Evolutionary conservation across 2,888 invertebrate species (phyloP).

Genomic region (Drosophila pseudotakahashii): DNA sequence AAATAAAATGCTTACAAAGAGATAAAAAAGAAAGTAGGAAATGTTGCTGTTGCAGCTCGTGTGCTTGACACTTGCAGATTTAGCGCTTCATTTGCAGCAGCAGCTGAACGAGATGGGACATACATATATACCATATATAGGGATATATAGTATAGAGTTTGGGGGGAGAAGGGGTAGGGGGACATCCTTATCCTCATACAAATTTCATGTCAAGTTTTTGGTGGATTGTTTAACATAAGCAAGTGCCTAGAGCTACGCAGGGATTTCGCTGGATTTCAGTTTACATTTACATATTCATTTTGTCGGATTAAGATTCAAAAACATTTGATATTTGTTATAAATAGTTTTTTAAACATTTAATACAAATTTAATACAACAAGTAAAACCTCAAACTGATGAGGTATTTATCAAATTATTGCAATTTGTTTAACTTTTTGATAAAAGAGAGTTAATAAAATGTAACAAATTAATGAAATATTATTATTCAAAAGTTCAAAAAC

Average conservation of each 20-base stretch:
- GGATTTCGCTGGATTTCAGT: constrained; percentile 28
- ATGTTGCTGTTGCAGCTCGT: constrained; percentile 45
- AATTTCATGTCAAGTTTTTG: constrained; percentile 48
- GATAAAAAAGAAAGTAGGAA: constrained; percentile 27
- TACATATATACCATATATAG: background rate
- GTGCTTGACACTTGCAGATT: constrained; percentile 70
- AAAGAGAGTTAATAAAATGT: background rate
- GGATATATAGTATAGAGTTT: background rate
- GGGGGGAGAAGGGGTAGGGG: background rate
- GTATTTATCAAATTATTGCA: no score
- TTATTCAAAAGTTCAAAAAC: no score
- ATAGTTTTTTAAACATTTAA: no score
- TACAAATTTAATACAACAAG: no score
- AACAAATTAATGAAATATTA: background rate
- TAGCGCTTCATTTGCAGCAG: constrained; percentile 65
- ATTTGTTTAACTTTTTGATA: no score
- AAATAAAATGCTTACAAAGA: constrained; percentile 49
- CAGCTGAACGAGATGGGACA: constrained; percentile 35
- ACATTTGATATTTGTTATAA: background rate
- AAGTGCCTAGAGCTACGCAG: constrained; percentile 22
- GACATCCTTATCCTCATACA: constrained; percentile 34
- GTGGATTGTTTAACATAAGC: constrained; percentile 44
- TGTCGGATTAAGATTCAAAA: background rate
- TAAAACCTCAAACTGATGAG: no score
- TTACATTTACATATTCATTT: constrained; percentile 30